Base-by-base conservation (phyloP, 1,140 invertebrate species). In the Lasioglossum baleicum region DNA sequence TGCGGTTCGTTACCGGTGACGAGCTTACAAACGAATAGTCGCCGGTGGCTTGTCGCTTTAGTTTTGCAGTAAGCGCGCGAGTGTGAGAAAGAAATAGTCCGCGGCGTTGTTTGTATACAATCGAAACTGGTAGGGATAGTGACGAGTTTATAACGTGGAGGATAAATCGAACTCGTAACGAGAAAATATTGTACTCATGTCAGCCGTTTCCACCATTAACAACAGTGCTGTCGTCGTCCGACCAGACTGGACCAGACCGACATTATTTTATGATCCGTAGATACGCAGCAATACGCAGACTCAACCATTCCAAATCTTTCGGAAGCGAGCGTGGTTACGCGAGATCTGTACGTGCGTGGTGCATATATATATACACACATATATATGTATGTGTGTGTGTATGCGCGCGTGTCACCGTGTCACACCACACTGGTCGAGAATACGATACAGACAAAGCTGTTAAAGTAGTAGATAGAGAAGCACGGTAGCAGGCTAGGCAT, bases 191-290 rank as follows among this genome's bases (percentile, higher is more conserved):
- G 53, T 90, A 88, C 88, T 90, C 51, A 53, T 53, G 15, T 53
- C 87, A 89, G 90, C 88, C 87, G 89, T 73, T 56, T 65, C 60
- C 76, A 67, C 53, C 76, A 72, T 13, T 35, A 17, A 56, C 68
- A 58, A 44, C 63, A 63, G 63, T 40, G 51, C n/a, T 68, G 73
- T 53, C 71, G 78, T 82, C 76, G 82, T 75, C 76, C 67, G 80
- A 83, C 60, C 77, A 75, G 68, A 63, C 58, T 66, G 81, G 26
- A 83, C 60, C 77, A 75, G 65, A 3, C 58, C 69, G 81, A 74
- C 71, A 56, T 80, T 69, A 75, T 75, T 56, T 53, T 61, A 65
- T 69, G 40, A 67, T 44, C 40, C 68, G 60, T 64, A n/a, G n/a
- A 26, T 26, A 0, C 26, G 26, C 1, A 78, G 80, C n/a, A n/a